These are phyloP conservation scores for Umimayanthus kanabou DNA, from an alignment of 92 coral and sea anemone genomes.

Conservation along the genomic window DNA sequence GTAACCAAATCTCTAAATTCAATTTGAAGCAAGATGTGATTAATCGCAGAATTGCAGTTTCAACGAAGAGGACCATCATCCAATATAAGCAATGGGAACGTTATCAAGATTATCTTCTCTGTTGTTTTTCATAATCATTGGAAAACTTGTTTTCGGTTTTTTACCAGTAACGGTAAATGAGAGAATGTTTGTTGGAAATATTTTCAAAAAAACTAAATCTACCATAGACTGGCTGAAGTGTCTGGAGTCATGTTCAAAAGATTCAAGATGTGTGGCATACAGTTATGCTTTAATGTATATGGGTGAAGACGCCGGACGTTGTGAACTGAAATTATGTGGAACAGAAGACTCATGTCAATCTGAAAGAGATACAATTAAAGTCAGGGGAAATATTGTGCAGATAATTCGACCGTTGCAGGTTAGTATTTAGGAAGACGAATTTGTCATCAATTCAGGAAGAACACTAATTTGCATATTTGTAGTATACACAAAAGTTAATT, in stretches of 20 bases:
- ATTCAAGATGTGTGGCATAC: conserved; percentile 15
- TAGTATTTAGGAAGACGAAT: not conserved
- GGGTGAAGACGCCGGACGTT: not conserved
- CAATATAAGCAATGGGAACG: not conserved
- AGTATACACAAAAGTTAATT: no score
- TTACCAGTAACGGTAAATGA: not conserved
- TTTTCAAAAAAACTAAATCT: not conserved
- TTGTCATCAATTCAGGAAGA: no score
- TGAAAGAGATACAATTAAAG: not conserved
- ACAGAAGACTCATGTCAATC: not conserved
- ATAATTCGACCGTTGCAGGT: conserved; percentile 7
- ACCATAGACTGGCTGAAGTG: conserved; percentile 23
- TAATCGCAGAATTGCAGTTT: no score
- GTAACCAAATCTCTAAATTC: no score
- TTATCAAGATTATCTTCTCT: not conserved
- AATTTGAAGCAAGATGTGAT: no score
- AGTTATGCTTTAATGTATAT: not conserved
- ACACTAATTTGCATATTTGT: no score
- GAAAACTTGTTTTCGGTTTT: not conserved
- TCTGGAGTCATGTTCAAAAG: conserved; percentile 6
- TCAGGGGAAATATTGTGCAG: conserved; percentile 3
- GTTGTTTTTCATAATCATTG: not conserved
- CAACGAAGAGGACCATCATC: no score
- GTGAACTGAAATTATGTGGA: conserved; percentile 12
- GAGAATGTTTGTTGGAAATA: not conserved